Base-by-base conservation (phyloP, 1,140 invertebrate genomes). In the Zaprionus davidi region DNA sequence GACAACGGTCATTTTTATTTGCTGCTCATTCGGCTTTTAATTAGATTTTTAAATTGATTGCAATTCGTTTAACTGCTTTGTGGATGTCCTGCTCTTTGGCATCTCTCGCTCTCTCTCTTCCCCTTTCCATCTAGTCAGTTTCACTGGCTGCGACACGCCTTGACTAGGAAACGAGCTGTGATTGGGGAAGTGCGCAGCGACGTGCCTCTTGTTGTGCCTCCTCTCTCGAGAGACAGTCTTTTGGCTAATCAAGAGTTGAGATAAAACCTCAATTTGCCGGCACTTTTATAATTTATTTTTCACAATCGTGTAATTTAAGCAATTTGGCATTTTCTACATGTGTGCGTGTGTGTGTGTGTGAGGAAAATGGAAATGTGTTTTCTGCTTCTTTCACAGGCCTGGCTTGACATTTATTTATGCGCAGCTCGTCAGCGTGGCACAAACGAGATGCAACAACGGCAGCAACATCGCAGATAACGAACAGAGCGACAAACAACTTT, bases 241-340 rank as follows among this genome's bases (percentile, higher is more conserved):
- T 53, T 67, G 22, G n/a, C 57, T 26, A 57, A 64, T 64, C 46
- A 56, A 11, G 34, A 72, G 63, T 67, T 59, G 26, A 38, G 65
- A 73, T 74, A 57, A 56, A 57, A 20, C 65, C 55, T 69, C 38
- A 74, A 63, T 57, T 76, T 63, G 41, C 17, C 67, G 57, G 28
- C 65, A 60, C 60, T 58, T 69, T 57, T 38, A 55, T 65, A 87
- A 73, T 76, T 82, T 69, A 87, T 82, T 76, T 72, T 62, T 22
- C 28, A 65, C 64, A 44, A 57, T 53, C 62, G 76, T 56, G 86
- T 80, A 87, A 86, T 83, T 87, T 87, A 87, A 59, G 80, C 83
- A 82, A 76, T 86, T 85, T 87, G 68, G 41, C 41, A 46, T 46
- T 46, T 44, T 46, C 31, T 34, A 3, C 0, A 1, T 31, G 28